Base-by-base conservation (phyloP, 2,888 invertebrate genomes). In the Nineta flava region DNA sequence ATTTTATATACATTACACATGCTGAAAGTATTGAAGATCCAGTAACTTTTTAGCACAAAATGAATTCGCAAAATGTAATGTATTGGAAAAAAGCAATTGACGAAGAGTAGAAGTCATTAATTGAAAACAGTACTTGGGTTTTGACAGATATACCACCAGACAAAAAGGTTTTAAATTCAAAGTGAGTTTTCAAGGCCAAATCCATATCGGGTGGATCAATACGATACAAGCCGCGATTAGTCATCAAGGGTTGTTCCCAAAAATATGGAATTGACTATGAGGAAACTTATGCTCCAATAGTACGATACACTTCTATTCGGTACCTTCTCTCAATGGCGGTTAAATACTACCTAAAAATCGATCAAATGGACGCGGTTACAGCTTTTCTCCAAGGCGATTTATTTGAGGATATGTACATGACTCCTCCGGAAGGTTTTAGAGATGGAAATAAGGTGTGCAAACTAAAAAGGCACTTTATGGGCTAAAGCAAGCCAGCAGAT, bases 221-320 rank as follows among this genome's bases (percentile, higher is more conserved):
- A 1, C 49, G 45, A 47, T 54, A 52, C 31, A 57, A 55, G 47
- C 55, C 55, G 15, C 17, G 55, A 45, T 47, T 57, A 12, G 56
- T 55, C 2, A 45, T 34, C 19, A 53, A 53, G 48, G 54, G 52
- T 2, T 53, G 53, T 31, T 53, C 53, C 47, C 53, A 55, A n/a
- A n/a, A n/a, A n/a, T n/a, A n/a, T n/a, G n/a, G n/a, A n/a, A n/a
- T n/a, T n/a, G n/a, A n/a, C n/a, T 34, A 53, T 1, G 49, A 52
- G 46, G 56, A 55, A 49, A 56, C 53, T 26, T 55, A 53, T 42
- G 53, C 53, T n/a, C 56, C 57, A 7, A 55, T 57, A 3, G 52
- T 54, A 21, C 51, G 52, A 47, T 26, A 53, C 26, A 46, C 52
- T 2, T 34, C 54, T 9, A 51, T 56, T 9, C 50, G 54, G 53